Evolutionary conservation across 2,113 vertebrate genomes (phyloP), one percentile per base, ranked within the genome.

Genomic region (Corythaeola cristata): DNA sequence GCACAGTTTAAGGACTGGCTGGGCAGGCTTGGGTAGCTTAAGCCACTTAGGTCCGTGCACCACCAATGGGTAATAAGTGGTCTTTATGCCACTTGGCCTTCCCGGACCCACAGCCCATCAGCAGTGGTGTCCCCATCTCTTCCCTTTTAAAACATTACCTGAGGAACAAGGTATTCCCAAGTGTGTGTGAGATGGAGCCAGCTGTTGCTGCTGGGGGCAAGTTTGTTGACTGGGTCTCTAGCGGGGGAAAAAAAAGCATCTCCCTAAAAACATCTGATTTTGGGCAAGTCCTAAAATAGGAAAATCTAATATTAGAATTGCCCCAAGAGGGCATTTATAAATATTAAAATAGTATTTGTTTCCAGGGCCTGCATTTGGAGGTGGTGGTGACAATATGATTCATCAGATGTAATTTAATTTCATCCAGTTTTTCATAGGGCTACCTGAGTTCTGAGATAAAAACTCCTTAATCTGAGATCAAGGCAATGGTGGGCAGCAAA

Each of bases 141-240:
- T 72, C 15, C 21, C 8, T 69, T 76, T 60, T 30, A 24, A 2
- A 0, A 27, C 3, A 0, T 44, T 39, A 21, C 6, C 12, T 27
- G 35, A 60, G 35, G 35, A 6, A 11, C 16, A 45, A 45, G 14
- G 2, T 67, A 9, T 23, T 89, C 47, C 10, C 24, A 39, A 74
- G 27, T 1, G 0, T 0, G 0, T 63, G 23, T 7, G 39, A 77
- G 53, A 68, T 9, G 8, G 27, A 80, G 53, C 4, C 59, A 49
- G 39, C 8, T 8, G 9, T 12, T 73, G 55, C 41, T 66, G 33
- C 63, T 77, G 15, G 8, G n/a, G 28, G 23, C 10, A 78, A 75
- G 33, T 35, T 86, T 68, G 21, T 84, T 76, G 30, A 14, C 37
- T 47, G 15, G 8, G 23, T 30, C 9, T 79, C 16, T 20, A 32